Conservation (phyloP, 1,140 invertebrate genomes). For the Limonius californicus region DNA sequence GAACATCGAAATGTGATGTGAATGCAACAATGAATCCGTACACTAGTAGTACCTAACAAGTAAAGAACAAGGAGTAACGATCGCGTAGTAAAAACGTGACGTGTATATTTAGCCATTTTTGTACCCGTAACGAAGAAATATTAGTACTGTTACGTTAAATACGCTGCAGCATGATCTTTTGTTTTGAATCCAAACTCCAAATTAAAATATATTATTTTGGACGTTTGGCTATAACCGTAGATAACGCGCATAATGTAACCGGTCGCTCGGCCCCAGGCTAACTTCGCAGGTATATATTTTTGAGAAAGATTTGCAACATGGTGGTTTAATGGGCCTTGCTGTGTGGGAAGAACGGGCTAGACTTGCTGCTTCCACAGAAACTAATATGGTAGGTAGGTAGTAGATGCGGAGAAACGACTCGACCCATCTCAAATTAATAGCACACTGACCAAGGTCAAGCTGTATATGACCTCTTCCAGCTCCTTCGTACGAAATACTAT, state of each 20-base stretch:
- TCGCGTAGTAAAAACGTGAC: no score
- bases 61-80: no score
- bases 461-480: not conserved
- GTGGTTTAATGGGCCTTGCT: slow-evolving; percentile 9
- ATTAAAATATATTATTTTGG: slow-evolving; percentile 20
- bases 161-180: slow-evolving; percentile 5
- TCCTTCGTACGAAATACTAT: no score
- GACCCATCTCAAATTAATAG: slow-evolving; percentile 14
- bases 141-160: not conserved
- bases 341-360: slow-evolving; percentile 25
- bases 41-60: no score
- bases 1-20: no score
- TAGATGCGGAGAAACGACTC: slow-evolving; percentile 11
- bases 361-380: slow-evolving; percentile 23
- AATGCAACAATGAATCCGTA: no score
- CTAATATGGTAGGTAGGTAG: slow-evolving; percentile 20
- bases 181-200: slow-evolving; percentile 14
- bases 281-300: slow-evolving; percentile 20
- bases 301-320: slow-evolving; percentile 19
- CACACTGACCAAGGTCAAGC: slow-evolving; percentile 3
- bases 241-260: slow-evolving; percentile 14
- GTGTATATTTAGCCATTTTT: not conserved
- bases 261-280: slow-evolving; percentile 9
- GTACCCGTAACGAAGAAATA: not conserved
- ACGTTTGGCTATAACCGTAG: slow-evolving; percentile 16